Percentiles rank a stretch among this genome's conserved stretches.
phyloP scores from a whole-genome alignment of 2,888 invertebrate genomes.

The Rhogogaster chlorosoma region DNA sequence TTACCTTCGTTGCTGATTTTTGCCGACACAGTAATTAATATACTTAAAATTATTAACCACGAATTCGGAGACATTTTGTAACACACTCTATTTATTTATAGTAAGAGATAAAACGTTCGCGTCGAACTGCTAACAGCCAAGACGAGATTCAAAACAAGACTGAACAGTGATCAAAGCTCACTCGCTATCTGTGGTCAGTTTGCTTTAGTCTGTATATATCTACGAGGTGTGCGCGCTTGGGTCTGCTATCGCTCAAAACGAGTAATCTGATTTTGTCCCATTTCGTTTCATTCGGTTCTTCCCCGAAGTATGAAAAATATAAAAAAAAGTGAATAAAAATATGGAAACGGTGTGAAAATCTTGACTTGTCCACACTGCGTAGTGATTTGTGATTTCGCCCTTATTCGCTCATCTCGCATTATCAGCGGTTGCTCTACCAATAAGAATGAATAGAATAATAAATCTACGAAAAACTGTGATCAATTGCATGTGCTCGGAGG shows the following conservation, averaged over 20 bases:
- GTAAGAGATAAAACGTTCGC: neutral
- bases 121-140: neutral
- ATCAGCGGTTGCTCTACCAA: no score
- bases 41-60: neutral
- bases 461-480: no score
- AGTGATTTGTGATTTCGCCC: neutral
- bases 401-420: no score
- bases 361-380: neutral
- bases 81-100: neutral
- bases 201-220: neutral
- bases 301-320: neutral
- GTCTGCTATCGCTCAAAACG: neutral
- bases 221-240: neutral
- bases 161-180: neutral
- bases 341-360: neutral
- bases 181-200: neutral
- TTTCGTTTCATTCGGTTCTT: neutral
- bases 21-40: neutral
- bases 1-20: constrained; percentile 8
- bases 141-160: neutral
- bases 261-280: neutral
- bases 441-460: no score
- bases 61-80: constrained; percentile 4
- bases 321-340: neutral
- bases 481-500: no score